Evolutionary conservation across 2,113 vertebrate species (phyloP), one percentile per base, ranked within the genome.

Genomic region (Naja naja): DNA sequence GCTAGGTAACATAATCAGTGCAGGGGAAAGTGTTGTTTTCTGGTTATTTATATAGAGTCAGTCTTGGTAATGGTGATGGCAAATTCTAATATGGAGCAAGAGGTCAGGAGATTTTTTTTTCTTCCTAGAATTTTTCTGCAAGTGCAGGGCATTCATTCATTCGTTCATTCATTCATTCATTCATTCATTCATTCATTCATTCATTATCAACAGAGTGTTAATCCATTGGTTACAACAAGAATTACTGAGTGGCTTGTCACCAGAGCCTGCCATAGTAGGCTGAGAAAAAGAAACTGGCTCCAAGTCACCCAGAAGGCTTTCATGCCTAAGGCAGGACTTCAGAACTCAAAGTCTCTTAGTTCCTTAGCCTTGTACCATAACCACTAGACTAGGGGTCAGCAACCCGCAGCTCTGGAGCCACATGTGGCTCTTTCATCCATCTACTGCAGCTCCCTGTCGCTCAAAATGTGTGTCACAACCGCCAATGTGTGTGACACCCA

Each of bases 1-100:
- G 12, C n/a, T 34, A 74, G 64, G 14, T 74, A 34, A 74, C n/a
- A 18, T 74, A 5, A 34, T 18, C 64, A 74, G 64, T 18, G n/a
- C 5, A 34, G 14, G 64, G 64, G 64, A 34, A 74, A 74, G 14
- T 34, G 1, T n/a, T 69, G 4, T 34, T 69, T 69, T 14, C 64
- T 34, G n/a, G n/a, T 34, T 74, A n/a, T 34, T 34, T 7, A 34
- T 74, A 34, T 7, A 34, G 34, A 34, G n/a, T 18, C n/a, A 74
- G 64, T 34, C 30, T 69, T 69, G 64, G 4, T 74, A 74, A 74
- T 34, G n/a, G 43, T 87, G 4, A 58, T 53, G 86, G 0, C 85
- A 27, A 91, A 90, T 93, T 92, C 91, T 92, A 93, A 89, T 74
- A 74, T 74, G 93, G 45, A 25, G 25, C 23, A 87, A 49, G 47